Percentiles rank a stretch among this genome's conserved stretches.
Evolutionary conservation across 1,140 invertebrate species (phyloP).

Genomic region (Aricia agestis): DNA sequence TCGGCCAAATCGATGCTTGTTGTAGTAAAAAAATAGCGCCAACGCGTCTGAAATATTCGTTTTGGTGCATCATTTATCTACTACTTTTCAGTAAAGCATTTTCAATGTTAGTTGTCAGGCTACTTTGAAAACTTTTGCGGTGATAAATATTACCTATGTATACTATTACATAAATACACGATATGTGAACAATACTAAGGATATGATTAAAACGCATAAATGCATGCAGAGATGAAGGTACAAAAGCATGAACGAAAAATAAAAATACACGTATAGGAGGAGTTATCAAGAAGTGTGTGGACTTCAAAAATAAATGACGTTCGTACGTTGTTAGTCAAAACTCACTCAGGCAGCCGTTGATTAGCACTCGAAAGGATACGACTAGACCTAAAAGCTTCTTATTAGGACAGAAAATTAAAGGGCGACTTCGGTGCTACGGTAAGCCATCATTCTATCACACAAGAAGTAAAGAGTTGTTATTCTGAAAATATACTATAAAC

Average conservation of each 20-base stretch:
- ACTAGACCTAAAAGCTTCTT: constrained; percentile 48
- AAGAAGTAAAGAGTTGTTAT: constrained; percentile 70
- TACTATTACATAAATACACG: not conserved
- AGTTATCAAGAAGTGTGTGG: constrained; percentile 41
- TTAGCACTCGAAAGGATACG: constrained; percentile 61
- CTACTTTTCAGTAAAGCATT: constrained; percentile 45
- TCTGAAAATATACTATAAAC: constrained; percentile 72
- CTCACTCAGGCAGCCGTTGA: constrained; percentile 75
- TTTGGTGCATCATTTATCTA: constrained; percentile 37
- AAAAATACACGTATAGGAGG: constrained; percentile 31
- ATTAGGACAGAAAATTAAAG: constrained; percentile 46
- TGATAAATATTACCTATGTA: not conserved
- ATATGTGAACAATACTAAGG: constrained; percentile 34
- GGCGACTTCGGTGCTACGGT: constrained; percentile 53
- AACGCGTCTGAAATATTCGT: constrained; percentile 43
- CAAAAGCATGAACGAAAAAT: constrained; percentile 65
- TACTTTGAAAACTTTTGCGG: constrained; percentile 37
- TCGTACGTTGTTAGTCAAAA: constrained; percentile 63
- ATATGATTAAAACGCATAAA: constrained; percentile 56
- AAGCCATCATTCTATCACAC: constrained; percentile 72
- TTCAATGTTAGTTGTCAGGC: constrained; percentile 57
- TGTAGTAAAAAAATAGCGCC: constrained; percentile 74
- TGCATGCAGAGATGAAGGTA: constrained; percentile 67
- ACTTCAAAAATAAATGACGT: constrained; percentile 75
- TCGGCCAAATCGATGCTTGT: constrained; percentile 47